These are phyloP conservation scores for Gadus macrocephalus DNA, from an alignment of 2,113 vertebrate species.

Conservation along the genomic window DNA sequence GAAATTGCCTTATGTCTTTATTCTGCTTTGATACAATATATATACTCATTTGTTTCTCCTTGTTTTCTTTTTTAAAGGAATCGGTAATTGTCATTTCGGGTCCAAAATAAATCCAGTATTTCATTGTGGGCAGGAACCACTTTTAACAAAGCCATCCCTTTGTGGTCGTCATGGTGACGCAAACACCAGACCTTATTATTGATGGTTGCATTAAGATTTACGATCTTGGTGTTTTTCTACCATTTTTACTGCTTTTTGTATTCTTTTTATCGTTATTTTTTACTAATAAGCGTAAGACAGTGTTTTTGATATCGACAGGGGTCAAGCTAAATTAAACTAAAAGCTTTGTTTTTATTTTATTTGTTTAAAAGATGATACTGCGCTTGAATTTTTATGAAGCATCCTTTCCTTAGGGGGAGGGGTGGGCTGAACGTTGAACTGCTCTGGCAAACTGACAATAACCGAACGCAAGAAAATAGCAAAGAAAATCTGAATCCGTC, in stretches of 20 bases:
- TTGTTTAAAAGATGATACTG: slow-evolving; percentile 28
- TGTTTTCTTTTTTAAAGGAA: slow-evolving; percentile 37
- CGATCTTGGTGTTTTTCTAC: slow-evolving; percentile 59
- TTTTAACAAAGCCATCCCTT: slow-evolving; percentile 24
- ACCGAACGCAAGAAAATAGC: not conserved
- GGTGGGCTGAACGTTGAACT: slow-evolving; percentile 23
- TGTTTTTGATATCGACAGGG: slow-evolving; percentile 27
- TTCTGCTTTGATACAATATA: slow-evolving; percentile 19
- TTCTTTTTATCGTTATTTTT: slow-evolving; percentile 60
- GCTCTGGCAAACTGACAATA: slow-evolving; percentile 25
- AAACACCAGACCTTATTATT: slow-evolving; percentile 43
- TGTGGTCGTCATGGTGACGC: slow-evolving; percentile 38
- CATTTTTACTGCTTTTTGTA: slow-evolving; percentile 62
- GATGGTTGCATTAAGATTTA: slow-evolving; percentile 45
- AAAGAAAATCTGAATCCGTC: no score
- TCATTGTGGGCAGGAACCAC: slow-evolving; percentile 70
- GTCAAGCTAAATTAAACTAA: slow-evolving; percentile 47
- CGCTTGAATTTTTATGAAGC: slow-evolving; percentile 31
- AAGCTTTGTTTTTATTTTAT: slow-evolving; percentile 41
- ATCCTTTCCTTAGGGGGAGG: slow-evolving; percentile 31
- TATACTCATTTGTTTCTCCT: slow-evolving; percentile 14
- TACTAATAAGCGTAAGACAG: slow-evolving; percentile 40
- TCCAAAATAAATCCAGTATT: slow-evolving; percentile 57
- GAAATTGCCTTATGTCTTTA: slow-evolving; percentile 50
- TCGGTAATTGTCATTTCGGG: slow-evolving; percentile 46